phyloP scores from a whole-genome alignment of 2,113 vertebrate species.

The Oxygymnocypris stewartii region DNA sequence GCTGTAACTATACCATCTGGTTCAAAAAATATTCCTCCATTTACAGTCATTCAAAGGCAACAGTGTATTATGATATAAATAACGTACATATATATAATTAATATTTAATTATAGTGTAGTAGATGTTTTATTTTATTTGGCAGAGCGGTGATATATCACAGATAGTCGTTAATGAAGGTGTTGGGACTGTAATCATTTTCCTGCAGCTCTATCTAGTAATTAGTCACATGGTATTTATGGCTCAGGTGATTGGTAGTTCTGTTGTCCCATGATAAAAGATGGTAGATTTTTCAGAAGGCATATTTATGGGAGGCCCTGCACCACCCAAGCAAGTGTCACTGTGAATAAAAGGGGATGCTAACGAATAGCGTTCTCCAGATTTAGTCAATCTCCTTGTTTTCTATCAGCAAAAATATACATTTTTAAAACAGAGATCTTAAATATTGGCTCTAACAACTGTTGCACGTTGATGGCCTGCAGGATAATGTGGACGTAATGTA shows the following conservation, averaged over 20 bases:
- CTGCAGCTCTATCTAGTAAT: neutral
- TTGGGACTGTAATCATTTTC: no score
- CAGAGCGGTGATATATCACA: no score
- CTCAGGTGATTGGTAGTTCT: neutral
- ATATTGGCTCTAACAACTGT: conserved; percentile 16
- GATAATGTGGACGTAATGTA: neutral
- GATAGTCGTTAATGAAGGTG: no score
- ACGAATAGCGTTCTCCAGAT: neutral
- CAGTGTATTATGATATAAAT: neutral
- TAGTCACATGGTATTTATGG: neutral
- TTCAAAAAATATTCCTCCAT: neutral
- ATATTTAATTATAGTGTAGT: no score
- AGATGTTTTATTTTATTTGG: no score
- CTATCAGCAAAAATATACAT: neutral
- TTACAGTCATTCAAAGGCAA: neutral
- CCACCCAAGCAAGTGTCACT: neutral
- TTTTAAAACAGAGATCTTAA: neutral
- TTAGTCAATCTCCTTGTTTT: neutral
- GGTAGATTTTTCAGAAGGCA: neutral
- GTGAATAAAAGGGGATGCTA: neutral
- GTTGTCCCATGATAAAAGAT: neutral
- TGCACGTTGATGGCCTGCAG: neutral
- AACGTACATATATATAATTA: no score
- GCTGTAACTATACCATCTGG: neutral
- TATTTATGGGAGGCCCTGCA: neutral